Percentiles rank a stretch among this genome's conserved stretches.
Evolutionary conservation across 2,113 vertebrate genomes (phyloP).

Genomic region (Panthera leo): DNA sequence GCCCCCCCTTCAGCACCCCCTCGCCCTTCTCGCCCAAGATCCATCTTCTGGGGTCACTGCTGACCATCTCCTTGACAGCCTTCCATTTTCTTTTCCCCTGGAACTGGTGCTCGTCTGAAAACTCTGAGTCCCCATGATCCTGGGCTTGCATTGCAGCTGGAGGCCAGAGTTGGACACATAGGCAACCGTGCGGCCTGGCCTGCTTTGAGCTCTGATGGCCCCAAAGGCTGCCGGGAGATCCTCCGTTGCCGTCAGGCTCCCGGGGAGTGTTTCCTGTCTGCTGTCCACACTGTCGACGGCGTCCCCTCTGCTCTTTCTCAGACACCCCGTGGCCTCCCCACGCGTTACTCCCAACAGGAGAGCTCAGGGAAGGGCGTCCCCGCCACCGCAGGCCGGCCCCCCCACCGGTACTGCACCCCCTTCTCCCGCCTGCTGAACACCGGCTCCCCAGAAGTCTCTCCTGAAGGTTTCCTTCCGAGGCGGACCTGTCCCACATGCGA

Average conservation of each 20-base stretch:
- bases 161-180: too few relatives aligned
- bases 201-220: not conserved
- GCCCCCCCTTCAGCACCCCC: not conserved
- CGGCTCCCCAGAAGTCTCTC: not conserved
- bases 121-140: not conserved
- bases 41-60: too few relatives aligned
- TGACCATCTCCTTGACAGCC: not conserved
- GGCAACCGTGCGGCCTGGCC: too few relatives aligned
- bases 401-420: not conserved
- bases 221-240: not conserved
- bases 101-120: not conserved
- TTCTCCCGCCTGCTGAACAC: not conserved
- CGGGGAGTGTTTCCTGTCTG: not conserved
- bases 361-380: not conserved
- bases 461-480: not conserved
- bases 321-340: not conserved
- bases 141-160: not conserved
- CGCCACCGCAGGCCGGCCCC: not conserved
- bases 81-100: not conserved
- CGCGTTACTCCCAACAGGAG: too few relatives aligned
- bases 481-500: fast-evolving
- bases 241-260: not conserved
- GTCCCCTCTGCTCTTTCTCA: not conserved
- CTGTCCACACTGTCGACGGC: fast-evolving
- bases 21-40: not conserved